phyloP scores from a whole-genome alignment of 2,888 invertebrate genomes.

The Panopea generosa region DNA sequence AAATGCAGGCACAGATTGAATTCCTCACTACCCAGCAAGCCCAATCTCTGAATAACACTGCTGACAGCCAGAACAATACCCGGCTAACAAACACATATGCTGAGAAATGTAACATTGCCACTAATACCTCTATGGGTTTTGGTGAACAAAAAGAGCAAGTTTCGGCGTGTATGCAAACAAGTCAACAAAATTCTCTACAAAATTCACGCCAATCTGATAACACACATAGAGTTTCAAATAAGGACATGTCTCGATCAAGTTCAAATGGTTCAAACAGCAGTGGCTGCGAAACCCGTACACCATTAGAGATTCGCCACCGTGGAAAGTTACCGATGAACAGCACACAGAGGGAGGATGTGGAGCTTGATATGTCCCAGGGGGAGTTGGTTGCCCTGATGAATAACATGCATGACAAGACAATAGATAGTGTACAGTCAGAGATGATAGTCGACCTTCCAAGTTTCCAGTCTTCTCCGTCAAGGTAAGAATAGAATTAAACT shows the following conservation, averaged over 20 bases:
- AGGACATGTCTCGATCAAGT: slow-evolving; percentile 55
- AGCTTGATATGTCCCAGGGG: slow-evolving; percentile 67
- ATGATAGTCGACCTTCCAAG: slow-evolving; percentile 83
- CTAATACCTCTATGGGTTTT: slow-evolving; percentile 47
- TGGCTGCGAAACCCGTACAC: slow-evolving; percentile 65
- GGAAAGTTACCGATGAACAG: slow-evolving; percentile 72
- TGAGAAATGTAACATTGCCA: slow-evolving; percentile 48
- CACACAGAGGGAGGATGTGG: slow-evolving; percentile 70
- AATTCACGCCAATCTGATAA: slow-evolving; percentile 8
- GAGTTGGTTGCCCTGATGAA: slow-evolving; percentile 72
- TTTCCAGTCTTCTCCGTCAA: slow-evolving; percentile 77
- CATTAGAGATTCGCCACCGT: slow-evolving; percentile 71
- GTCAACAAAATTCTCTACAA: slow-evolving; percentile 15
- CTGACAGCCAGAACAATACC: slow-evolving; percentile 22
- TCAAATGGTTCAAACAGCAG: slow-evolving; percentile 55
- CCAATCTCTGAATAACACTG: slow-evolving; percentile 45
- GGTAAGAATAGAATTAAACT: too few relatives aligned
- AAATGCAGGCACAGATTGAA: slow-evolving; percentile 81
- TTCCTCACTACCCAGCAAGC: slow-evolving; percentile 73
- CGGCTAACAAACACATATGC: background rate
- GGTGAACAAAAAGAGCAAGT: slow-evolving; percentile 48
- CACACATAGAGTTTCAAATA: background rate
- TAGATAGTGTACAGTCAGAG: slow-evolving; percentile 79
- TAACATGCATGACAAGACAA: slow-evolving; percentile 76
- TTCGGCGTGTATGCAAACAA: slow-evolving; percentile 62